phyloP scores from a whole-genome alignment of 1,140 invertebrate species.

The Tribolium castaneum region DNA sequence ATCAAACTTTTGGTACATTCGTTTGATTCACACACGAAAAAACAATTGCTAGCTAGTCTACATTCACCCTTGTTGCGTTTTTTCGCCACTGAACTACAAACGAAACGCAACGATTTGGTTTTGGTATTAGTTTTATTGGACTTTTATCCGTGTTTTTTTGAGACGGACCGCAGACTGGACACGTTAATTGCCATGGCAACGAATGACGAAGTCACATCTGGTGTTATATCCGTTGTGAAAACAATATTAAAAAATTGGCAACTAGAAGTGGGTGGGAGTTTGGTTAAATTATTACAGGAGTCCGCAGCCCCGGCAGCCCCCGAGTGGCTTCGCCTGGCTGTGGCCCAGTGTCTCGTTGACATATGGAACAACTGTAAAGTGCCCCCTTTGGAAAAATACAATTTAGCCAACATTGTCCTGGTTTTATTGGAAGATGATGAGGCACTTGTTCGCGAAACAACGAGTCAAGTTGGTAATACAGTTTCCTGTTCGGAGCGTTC shows the following conservation, averaged over 20 bases:
- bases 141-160: background rate
- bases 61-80: background rate
- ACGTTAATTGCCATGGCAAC: background rate
- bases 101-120: background rate
- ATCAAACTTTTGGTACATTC: slow-evolving; percentile 23
- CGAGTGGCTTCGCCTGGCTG: slow-evolving; percentile 48
- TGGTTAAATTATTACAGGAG: background rate
- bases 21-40: background rate
- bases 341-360: slow-evolving; percentile 51
- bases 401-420: slow-evolving; percentile 53
- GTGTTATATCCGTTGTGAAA: slow-evolving; percentile 51
- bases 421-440: slow-evolving; percentile 59
- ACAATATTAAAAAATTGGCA: slow-evolving; percentile 46
- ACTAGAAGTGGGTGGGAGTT: too few species aligned
- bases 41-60: background rate
- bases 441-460: slow-evolving; percentile 55
- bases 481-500: background rate
- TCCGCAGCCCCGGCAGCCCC: slow-evolving; percentile 51
- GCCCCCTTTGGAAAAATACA: background rate
- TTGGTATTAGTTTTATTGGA: background rate
- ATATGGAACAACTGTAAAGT: slow-evolving; percentile 45
- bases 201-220: slow-evolving; percentile 55
- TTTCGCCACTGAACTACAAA: background rate
- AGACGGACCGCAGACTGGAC: background rate
- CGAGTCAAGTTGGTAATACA: slow-evolving; percentile 42